A percentile compares a stretch with the other conserved stretches of the same genome.
Conservation (phyloP, 2,888 invertebrate species). For the Lordiphosa andalusiaca region DNA sequence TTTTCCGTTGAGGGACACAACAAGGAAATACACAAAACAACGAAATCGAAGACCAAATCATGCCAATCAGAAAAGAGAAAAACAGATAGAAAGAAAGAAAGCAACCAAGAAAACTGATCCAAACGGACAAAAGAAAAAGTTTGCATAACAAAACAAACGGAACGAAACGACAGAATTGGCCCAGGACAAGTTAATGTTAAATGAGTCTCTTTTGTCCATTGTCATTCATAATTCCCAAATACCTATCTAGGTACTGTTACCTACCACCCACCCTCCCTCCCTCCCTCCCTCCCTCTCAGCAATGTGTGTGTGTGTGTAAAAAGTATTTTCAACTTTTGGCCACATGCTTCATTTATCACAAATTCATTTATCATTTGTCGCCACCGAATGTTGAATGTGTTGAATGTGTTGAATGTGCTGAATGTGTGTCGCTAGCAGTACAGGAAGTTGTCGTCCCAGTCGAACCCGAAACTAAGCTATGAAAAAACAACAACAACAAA, state of each 20-base stretch:
- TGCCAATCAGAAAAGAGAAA: conserved; percentile 47
- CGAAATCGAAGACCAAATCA: conserved; percentile 37
- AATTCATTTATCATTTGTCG: conserved; percentile 76
- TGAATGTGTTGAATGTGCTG: conserved; percentile 21
- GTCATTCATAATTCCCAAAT: conserved; percentile 7
- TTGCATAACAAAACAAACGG: conserved; percentile 43
- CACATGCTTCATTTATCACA: conserved; percentile 76
- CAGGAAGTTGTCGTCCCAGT: conserved; percentile 42
- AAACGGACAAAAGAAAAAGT: conserved; percentile 6
- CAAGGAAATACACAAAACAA: conserved; percentile 3
- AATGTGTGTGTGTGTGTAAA: conserved; percentile 40
- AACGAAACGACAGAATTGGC: conserved; percentile 23
- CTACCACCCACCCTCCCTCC: background rate
- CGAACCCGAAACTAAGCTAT: conserved; percentile 52
- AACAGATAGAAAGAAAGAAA: no score
- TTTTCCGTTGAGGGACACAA: conserved; percentile 1
- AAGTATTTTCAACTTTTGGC: conserved; percentile 73
- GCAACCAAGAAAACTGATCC: conserved; percentile 22
- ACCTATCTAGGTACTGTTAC: background rate
- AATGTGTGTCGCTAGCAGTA: conserved; percentile 34
- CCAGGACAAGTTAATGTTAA: conserved; percentile 13
- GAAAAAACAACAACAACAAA: conserved; percentile 14
- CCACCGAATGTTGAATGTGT: conserved; percentile 47
- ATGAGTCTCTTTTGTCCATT: conserved; percentile 7
- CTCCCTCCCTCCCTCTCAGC: background rate